Evolutionary conservation across 1,140 invertebrate genomes (phyloP).

Genomic region (Leucophenga varia): DNA sequence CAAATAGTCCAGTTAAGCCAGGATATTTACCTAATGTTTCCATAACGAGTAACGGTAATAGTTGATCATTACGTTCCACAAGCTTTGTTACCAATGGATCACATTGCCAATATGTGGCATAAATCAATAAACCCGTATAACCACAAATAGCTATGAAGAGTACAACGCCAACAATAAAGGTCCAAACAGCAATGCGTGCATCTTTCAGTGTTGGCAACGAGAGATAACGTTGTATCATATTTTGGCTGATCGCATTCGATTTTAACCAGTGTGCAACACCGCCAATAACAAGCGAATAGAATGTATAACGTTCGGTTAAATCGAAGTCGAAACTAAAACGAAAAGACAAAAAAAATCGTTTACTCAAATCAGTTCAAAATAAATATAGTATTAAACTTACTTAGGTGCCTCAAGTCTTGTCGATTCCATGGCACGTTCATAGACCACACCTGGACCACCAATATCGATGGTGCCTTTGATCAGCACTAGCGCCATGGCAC

Average conservation of each 20-base stretch:
- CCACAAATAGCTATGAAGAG: conserved; percentile 65
- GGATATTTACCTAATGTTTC: conserved; percentile 72
- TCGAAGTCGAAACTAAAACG: conserved; percentile 66
- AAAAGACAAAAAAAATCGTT: not conserved
- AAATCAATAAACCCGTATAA: conserved; percentile 81
- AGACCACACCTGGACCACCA: conserved; percentile 73
- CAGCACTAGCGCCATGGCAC: conserved; percentile 76
- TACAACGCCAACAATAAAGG: conserved; percentile 71
- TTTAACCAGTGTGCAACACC: conserved; percentile 82
- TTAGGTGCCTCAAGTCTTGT: conserved; percentile 73
- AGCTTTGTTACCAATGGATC: conserved; percentile 79
- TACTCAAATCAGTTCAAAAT: too few relatives aligned
- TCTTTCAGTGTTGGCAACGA: conserved; percentile 67
- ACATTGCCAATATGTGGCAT: conserved; percentile 80
- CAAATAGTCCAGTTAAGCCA: conserved; percentile 79
- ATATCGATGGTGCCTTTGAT: conserved; percentile 77
- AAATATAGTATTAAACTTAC: too few relatives aligned
- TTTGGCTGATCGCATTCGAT: conserved; percentile 80
- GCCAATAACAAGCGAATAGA: conserved; percentile 75
- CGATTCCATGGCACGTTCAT: conserved; percentile 68
- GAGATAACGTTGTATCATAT: conserved; percentile 77
- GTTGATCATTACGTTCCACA: conserved; percentile 72
- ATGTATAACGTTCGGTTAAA: conserved; percentile 71
- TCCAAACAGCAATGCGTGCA: conserved; percentile 73
- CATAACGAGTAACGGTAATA: conserved; percentile 78